Evolutionary conservation across 1,140 invertebrate genomes (phyloP).

Genomic region (Drosophila prosaltans): DNA sequence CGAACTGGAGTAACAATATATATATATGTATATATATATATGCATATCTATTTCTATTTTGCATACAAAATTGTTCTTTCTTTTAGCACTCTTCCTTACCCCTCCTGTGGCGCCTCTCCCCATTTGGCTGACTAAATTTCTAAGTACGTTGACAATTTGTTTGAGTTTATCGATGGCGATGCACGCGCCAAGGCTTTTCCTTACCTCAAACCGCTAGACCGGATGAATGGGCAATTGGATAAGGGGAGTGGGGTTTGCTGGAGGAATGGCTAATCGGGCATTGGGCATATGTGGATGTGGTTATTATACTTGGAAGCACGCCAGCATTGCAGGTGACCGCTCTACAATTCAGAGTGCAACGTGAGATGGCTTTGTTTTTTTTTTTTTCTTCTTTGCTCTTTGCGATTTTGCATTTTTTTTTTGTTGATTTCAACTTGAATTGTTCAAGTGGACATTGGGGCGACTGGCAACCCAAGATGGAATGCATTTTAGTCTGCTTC

Average conservation of each 20-base stretch:
- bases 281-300: constrained; percentile 36
- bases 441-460: not conserved
- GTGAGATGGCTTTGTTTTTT: constrained; percentile 48
- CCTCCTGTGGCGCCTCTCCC: not conserved
- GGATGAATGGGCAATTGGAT: constrained; percentile 1
- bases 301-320: constrained; percentile 60
- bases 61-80: constrained; percentile 48
- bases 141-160: constrained; percentile 32
- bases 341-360: constrained; percentile 53
- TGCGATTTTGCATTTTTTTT: not conserved
- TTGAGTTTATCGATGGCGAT: constrained; percentile 39
- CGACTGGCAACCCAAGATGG: not conserved
- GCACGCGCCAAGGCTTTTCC: constrained; percentile 70
- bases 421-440: no score
- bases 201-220: constrained; percentile 57
- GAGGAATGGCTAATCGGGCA: constrained; percentile 25
- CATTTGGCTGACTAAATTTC: not conserved
- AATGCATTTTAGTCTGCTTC: constrained; percentile 39
- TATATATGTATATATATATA: constrained; percentile 34
- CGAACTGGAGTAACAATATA: constrained; percentile 49
- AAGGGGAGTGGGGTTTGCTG: constrained; percentile 23
- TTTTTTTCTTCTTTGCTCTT: not conserved
- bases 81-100: not conserved
- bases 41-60: constrained; percentile 24
- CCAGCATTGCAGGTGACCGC: constrained; percentile 68